A percentile compares a stretch with the other conserved stretches of the same genome.
Evolutionary conservation across 1,140 invertebrate genomes (phyloP).

Genomic region (Belonocnema kinseyi): DNA sequence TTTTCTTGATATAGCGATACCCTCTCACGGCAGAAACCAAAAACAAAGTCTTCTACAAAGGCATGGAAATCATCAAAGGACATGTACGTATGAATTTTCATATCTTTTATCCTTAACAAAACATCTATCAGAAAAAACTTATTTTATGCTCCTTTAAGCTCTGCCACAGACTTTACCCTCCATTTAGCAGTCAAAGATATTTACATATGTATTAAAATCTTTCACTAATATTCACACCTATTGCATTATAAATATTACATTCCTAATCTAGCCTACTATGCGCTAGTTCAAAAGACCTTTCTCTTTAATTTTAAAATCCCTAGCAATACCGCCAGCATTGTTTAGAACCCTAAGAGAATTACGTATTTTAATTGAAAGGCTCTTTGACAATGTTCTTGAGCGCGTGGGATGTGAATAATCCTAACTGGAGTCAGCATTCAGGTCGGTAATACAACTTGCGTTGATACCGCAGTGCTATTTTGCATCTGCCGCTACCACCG

Average conservation of each 20-base stretch:
- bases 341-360: not conserved
- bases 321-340: not conserved
- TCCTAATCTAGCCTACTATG: no score
- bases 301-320: no score
- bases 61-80: not conserved
- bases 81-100: no score
- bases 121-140: no score
- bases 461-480: constrained; percentile 20
- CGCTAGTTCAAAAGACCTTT: no score
- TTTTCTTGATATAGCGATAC: not conserved
- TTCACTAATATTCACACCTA: no score
- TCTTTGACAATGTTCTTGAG: constrained; percentile 13
- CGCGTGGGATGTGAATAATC: constrained; percentile 26
- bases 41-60: not conserved
- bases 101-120: no score
- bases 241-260: no score
- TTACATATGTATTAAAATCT: no score
- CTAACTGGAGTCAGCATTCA: not conserved
- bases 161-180: no score
- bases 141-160: no score
- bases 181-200: no score
- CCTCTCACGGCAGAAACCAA: not conserved
- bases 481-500: constrained; percentile 22
- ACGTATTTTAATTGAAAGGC: constrained; percentile 15
- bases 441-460: constrained; percentile 6